Evolutionary conservation across 2,113 vertebrate genomes (phyloP).

Genomic region (Clarias gariepinus): DNA sequence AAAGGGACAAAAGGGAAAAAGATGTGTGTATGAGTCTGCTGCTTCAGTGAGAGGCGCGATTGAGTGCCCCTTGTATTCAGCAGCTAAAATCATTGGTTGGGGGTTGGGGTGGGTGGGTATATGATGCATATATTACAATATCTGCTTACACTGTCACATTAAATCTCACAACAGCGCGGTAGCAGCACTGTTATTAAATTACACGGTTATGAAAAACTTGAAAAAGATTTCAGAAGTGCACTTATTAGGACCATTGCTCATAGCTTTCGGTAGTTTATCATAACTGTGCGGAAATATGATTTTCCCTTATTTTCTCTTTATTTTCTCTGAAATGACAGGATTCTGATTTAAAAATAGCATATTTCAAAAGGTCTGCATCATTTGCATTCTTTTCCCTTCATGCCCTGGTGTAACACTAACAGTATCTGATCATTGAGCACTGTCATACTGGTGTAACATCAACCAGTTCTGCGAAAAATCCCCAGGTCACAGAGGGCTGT

Average conservation of each 20-base stretch:
- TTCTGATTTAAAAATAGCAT: slow-evolving; percentile 4
- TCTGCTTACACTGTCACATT: slow-evolving; percentile 5
- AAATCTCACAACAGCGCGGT: background rate
- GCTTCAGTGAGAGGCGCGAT: no score
- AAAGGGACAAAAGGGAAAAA: no score
- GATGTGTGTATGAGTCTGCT: no score
- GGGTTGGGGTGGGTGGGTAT: no score
- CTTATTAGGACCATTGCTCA: slow-evolving; percentile 15
- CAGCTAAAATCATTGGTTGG: background rate
- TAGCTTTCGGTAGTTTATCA: slow-evolving; percentile 17
- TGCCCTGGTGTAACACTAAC: background rate
- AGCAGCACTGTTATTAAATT: slow-evolving; percentile 7
- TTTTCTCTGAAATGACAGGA: slow-evolving; percentile 11
- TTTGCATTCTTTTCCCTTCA: background rate
- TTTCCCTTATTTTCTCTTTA: slow-evolving; percentile 9
- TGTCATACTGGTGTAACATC: background rate
- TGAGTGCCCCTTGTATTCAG: background rate
- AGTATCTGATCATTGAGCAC: background rate
- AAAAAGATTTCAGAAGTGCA: background rate
- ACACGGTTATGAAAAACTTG: slow-evolving; percentile 22
- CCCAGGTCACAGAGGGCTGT: background rate
- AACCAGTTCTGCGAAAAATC: background rate
- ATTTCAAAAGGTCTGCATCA: background rate
- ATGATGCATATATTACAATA: slow-evolving; percentile 21
- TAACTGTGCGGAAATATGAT: background rate